Conservation (phyloP, 2,888 invertebrate species). For the Torymus auratus region DNA sequence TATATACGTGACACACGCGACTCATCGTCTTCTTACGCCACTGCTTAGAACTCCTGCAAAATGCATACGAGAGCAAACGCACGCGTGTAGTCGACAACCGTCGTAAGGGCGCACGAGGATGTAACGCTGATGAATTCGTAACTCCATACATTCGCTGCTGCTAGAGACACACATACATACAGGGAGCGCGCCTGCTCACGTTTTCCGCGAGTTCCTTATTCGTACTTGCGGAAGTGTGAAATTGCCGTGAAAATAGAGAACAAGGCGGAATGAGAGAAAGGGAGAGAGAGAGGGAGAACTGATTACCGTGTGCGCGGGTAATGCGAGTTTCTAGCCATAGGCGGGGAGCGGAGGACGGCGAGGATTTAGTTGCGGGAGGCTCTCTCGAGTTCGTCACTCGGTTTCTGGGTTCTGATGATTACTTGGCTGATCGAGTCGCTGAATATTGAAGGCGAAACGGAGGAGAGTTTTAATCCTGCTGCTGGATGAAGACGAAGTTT, state of each 20-base stretch:
- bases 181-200: neutral
- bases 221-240: slow-evolving; percentile 55
- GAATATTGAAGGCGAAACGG: no score
- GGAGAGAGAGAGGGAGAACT: neutral
- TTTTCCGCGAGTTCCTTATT: slow-evolving; percentile 49
- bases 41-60: no score
- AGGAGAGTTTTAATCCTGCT: no score
- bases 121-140: slow-evolving; percentile 50
- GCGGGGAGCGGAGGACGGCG: no score
- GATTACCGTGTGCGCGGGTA: slow-evolving; percentile 22
- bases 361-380: neutral
- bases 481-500: no score
- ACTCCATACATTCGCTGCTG: neutral
- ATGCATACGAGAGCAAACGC: neutral
- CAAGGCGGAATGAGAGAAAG: slow-evolving; percentile 3
- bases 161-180: neutral
- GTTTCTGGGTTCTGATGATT: no score
- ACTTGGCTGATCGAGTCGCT: no score
- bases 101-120: neutral
- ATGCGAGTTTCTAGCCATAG: slow-evolving; percentile 4
- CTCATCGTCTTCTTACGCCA: neutral
- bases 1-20: neutral
- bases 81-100: neutral
- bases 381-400: neutral
- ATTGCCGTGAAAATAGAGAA: slow-evolving; percentile 54